phyloP scores from a whole-genome alignment of 2,113 vertebrate genomes.

The Chamaetylas fuelleborni region DNA sequence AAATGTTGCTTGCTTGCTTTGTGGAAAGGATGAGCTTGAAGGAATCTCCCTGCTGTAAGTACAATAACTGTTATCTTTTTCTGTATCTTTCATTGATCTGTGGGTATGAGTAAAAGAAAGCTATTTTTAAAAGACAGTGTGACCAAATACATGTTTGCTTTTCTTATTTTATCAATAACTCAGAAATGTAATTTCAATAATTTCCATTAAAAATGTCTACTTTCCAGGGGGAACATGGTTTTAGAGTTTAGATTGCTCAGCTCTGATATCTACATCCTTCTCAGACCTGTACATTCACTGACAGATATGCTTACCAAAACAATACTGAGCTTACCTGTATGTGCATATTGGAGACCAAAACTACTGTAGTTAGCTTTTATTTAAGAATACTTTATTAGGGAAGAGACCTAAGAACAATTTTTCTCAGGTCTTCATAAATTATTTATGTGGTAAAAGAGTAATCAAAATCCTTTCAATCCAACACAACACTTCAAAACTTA shows the following conservation, averaged over 20 bases:
- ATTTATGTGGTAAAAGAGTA: not conserved
- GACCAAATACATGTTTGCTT: not conserved
- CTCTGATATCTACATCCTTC: not conserved
- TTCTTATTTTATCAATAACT: slow-evolving; percentile 16
- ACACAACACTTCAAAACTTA: not conserved
- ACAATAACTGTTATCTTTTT: not conserved
- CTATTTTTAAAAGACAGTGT: not conserved
- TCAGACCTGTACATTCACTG: not conserved
- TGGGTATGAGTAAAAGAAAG: not conserved
- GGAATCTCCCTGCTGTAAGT: not conserved
- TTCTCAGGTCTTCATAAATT: not conserved
- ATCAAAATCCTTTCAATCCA: not conserved
- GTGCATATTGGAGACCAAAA: not conserved
- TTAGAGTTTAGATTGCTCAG: not conserved
- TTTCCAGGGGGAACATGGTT: not conserved
- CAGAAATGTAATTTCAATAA: not conserved
- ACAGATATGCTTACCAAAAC: not conserved
- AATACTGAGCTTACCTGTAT: not conserved
- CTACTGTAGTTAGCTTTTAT: not conserved
- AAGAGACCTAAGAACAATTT: not conserved
- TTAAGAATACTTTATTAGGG: not conserved
- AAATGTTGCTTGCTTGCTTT: not conserved
- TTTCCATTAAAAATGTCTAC: not conserved
- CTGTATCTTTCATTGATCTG: not conserved
- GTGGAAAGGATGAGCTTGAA: not conserved